Percentiles rank a stretch among this genome's conserved stretches.
These are phyloP conservation scores for Actenoides hombroni DNA, from an alignment of 2,113 vertebrate genomes.

Conservation along the genomic window DNA sequence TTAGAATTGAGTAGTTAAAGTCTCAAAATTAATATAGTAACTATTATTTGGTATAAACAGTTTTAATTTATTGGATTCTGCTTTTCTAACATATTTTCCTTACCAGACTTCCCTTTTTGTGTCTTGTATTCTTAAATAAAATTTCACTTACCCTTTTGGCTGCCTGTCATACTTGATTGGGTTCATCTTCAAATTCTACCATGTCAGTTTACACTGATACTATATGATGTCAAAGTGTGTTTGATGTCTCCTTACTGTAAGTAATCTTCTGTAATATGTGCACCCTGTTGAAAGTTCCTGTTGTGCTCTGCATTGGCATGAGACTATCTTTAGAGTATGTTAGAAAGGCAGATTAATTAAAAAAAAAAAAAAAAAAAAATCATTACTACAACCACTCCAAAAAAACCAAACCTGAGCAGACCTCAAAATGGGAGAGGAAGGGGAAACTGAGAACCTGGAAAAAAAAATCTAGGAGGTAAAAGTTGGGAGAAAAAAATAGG, in stretches of 20 bases:
- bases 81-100: conserved; percentile 60
- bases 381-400: background rate
- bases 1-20: background rate
- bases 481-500: background rate
- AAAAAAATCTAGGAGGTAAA: background rate
- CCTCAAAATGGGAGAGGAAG: conserved; percentile 57
- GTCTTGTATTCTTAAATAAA: background rate
- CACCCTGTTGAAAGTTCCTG: background rate
- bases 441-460: conserved; percentile 29
- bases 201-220: background rate
- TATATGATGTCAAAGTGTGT: background rate
- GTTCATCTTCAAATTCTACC: background rate
- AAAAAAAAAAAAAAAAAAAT: background rate
- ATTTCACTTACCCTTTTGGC: background rate
- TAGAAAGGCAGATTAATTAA: conserved; percentile 35
- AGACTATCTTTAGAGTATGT: conserved; percentile 8
- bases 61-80: conserved; percentile 7
- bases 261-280: background rate
- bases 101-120: background rate
- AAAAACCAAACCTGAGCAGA: conserved; percentile 8
- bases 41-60: background rate
- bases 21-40: background rate
- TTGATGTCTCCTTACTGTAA: background rate
- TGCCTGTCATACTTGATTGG: background rate
- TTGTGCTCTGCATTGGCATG: background rate